Evolutionary conservation across 2,113 vertebrate genomes (phyloP), one percentile per base, ranked within the genome.

Genomic region (Hippocampus comes): DNA sequence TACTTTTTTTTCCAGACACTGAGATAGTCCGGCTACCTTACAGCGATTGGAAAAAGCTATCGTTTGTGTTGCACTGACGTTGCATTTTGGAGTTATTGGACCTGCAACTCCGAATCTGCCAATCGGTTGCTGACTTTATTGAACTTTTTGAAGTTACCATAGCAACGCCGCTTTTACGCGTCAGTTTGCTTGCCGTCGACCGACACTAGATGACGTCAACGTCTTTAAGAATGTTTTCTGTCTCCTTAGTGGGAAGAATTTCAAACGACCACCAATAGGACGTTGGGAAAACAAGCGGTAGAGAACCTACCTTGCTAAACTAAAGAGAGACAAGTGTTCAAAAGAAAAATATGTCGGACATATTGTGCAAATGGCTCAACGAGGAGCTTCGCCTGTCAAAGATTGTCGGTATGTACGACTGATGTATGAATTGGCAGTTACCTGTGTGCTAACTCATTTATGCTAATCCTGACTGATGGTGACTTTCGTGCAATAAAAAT

Each of bases 281-380:
- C 63, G 4, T 65, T 46, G 5, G 42, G 18, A 66, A 66, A 38
- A 10, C 1, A 38, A 46, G n/a, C 25, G 63, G 42, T 18, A 12
- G 4, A 6, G 2, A 18, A 18, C 0, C 15, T 8, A 61, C 46
- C 11, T 46, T 65, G 17, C 41, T 21, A n/a, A n/a, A 25, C 25
- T 25, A 15, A 66, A 66, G 42, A 6, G 9, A 66, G 38, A 10
- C 43, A 46, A 43, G 27, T 57, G 0, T 49, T 49, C 4, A 41
- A 63, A 68, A 25, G 20, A 34, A 38, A 6, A 81, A 71, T 4
- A 99, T 99, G 97, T 93, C 96, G 10, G 92, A 90, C 53, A 93
- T 96, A 59, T 76, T 99, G 71, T 96, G 95, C 83, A 88, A 89
- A 78, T 99, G 97, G 96, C 89, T 99, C 65, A 99, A 98, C 82